Percentiles rank a stretch among this genome's conserved stretches.
phyloP scores from a whole-genome alignment of 2,113 vertebrate species.

The Turdus rufiventris region DNA sequence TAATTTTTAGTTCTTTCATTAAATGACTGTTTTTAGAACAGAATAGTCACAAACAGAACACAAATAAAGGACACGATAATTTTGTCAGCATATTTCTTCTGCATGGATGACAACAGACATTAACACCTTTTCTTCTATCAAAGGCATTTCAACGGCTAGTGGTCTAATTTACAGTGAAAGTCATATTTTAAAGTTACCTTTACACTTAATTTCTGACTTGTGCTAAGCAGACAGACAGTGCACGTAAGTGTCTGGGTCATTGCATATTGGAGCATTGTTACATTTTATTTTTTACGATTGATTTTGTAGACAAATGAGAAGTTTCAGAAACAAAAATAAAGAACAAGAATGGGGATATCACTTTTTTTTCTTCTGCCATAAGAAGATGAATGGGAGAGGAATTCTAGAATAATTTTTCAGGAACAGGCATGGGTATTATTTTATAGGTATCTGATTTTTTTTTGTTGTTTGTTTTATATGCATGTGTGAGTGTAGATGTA shows the following conservation, averaged over 20 bases:
- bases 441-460: neutral
- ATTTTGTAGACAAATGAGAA: neutral
- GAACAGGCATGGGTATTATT: neutral
- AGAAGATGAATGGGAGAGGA: neutral
- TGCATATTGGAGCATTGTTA: neutral
- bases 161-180: neutral
- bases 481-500: fast-evolving
- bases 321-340: neutral
- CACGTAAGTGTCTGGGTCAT: neutral
- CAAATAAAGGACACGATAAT: neutral
- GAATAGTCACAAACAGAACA: neutral
- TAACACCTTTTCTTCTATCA: neutral
- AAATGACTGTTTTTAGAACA: neutral
- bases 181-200: neutral
- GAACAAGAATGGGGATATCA: neutral
- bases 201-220: neutral
- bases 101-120: neutral
- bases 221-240: neutral
- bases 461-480: neutral
- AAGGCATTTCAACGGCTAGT: neutral
- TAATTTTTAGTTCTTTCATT: neutral
- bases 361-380: neutral
- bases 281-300: neutral
- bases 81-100: neutral
- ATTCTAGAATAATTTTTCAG: neutral